Evolutionary conservation across 2,888 invertebrate genomes (phyloP), one percentile per base, ranked within the genome.

Genomic region (Phoenoteleia sp.): DNA sequence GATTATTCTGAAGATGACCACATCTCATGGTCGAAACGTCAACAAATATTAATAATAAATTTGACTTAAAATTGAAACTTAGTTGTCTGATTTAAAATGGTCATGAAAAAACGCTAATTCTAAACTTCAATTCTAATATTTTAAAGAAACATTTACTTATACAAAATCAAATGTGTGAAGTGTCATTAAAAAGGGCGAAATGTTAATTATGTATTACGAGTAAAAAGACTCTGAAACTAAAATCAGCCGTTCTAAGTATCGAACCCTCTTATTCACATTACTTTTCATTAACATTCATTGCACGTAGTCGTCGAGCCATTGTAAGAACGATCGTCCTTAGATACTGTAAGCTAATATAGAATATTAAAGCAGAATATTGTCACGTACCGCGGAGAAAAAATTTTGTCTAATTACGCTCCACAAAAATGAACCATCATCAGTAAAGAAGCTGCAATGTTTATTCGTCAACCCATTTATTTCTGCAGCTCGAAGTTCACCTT

Each of bases 351-450:
- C 67, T 77, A 77, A 77, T 77, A 66, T 64, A 66, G 76, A 66
- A 76, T 66, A 77, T 77, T 67, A 58, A 67, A 77, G 67, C 36
- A 15, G 67, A 67, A 77, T 67, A 77, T 77, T 58, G 67, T 77
- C 76, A 67, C 76, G 76, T 77, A 49, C 67, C 27, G 58, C 49
- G 47, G 42, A 36, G 39, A 49, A 52, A 67, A 76, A 67, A 47
- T 54, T 76, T 66, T 58, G 36, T 49, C 13, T 60, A 79, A 79
- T 69, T 77, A 60, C 29, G 17, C 23, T 4, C 36, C 39, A 52
- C 60, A 69, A 77, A 58, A 77, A 69, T 77, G 67, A 39, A 69
- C 33, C 52, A 42, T 15, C 15, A 21, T 13, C 13, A 52, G 69
- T 33, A 60, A 39, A 25, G 49, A 60, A 60, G 19, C n/a, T 19